Evolutionary conservation across 2,113 vertebrate genomes (phyloP).

Genomic region (Vimba vimba): DNA sequence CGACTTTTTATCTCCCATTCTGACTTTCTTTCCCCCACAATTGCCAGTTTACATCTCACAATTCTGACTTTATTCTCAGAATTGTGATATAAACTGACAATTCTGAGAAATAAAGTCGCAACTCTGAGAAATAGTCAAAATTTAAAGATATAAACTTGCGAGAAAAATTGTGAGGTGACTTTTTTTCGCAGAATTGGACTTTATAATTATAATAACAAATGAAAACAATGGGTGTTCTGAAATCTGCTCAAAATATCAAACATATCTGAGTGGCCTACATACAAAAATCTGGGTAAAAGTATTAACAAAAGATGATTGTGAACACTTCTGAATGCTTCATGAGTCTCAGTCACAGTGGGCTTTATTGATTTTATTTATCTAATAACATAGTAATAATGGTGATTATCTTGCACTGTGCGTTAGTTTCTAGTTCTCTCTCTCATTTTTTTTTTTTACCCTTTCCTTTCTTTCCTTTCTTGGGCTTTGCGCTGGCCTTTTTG

Average conservation of each 20-base stretch:
- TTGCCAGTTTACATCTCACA: no score
- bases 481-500: conserved; percentile 67
- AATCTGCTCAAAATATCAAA: not conserved
- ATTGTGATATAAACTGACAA: no score
- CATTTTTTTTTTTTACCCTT: conserved; percentile 65
- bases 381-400: not conserved
- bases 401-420: not conserved
- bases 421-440: not conserved
- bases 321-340: not conserved
- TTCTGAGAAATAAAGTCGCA: no score
- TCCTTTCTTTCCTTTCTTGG: conserved; percentile 67
- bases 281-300: not conserved
- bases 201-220: not conserved
- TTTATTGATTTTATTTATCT: not conserved
- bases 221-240: not conserved
- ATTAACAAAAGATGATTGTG: not conserved
- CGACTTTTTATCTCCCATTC: no score
- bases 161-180: no score
- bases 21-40: no score
- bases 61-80: no score
- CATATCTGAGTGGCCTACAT: not conserved
- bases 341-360: not conserved
- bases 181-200: no score
- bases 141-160: no score
- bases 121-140: no score